Base-by-base conservation (phyloP, 2,888 invertebrate species). In the Limenitis camilla region DNA sequence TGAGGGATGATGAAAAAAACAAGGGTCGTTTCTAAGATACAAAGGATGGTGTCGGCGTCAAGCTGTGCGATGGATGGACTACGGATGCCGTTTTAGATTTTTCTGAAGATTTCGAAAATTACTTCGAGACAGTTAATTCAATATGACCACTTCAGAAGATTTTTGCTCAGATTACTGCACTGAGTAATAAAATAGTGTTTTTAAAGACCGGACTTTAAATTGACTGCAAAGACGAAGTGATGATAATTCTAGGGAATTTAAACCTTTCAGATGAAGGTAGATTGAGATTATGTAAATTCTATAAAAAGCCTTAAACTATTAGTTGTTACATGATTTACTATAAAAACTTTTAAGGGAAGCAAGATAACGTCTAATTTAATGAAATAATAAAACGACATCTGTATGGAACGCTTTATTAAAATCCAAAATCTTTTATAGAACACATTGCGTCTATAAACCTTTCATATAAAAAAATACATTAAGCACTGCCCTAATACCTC, bases 1-100 rank as follows among this genome's bases (percentile, higher is more conserved):
- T 76, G 74, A 83, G 84, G 87, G 87, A 81, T 81, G 81, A 72
- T 70, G 71, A 78, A 85, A 86, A 83, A 87, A 86, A 75, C 71
- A 76, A 82, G 85, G 87, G 84, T 83, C 80, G 80, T 69, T 71
- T 80, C 72, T 78, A 72, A 76, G 76, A 81, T 76, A 86, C 84
- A 83, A 85, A 81, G 72, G 76, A 72, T 68, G 74, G 81, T 74
- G 83, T 82, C 69, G 87, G 83, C 82, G 80, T 83, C 87, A 83
- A 71, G 86, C 84, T 66, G 87, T 27, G 86, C 78, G 72, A 81
- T 78, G 69, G 85, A 82, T 81, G 80, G 81, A 72, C 81, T 71
- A 62, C 78, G 80, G 85, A 87, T 84, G 82, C 85, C 79, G 77
- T 77, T 79, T 78, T 73, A 81, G 81, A 85, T 81, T 74, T 76